Conservation (phyloP, 2,797 vertebrate genomes). For the Cossypha heuglini region DNA sequence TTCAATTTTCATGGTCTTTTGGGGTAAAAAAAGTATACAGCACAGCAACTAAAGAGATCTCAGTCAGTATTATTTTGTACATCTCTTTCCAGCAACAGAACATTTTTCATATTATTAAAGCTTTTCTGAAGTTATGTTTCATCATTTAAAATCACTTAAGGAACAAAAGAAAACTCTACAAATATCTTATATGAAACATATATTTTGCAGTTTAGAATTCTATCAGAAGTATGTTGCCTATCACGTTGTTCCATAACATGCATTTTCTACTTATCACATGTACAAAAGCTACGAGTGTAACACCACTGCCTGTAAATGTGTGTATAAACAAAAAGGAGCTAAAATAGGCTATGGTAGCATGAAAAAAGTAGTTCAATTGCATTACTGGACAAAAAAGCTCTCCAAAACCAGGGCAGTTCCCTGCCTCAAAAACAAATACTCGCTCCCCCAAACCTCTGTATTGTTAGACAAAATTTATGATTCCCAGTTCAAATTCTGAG, state of each 20-base stretch:
- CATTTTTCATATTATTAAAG: not conserved
- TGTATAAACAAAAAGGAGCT: not conserved
- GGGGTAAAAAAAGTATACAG: not conserved
- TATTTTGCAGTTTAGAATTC: not conserved
- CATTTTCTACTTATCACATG: not conserved
- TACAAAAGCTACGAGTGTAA: not conserved
- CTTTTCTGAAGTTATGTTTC: not conserved
- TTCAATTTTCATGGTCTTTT: not conserved
- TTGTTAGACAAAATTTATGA: not conserved
- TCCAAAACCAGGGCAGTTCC: not conserved
- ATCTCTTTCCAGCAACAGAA: not conserved
- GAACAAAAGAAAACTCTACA: not conserved
- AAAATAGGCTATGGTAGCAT: not conserved
- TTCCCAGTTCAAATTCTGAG: not conserved
- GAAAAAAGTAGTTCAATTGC: not conserved
- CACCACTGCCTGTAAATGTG: not conserved
- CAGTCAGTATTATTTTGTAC: not conserved
- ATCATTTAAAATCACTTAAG: not conserved
- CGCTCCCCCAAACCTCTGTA: not conserved
- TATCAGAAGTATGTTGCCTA: not conserved
- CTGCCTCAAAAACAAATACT: not conserved
- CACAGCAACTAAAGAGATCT: not conserved
- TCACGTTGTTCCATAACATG: not conserved
- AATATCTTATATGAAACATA: not conserved
- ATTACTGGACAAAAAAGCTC: not conserved